Evolutionary conservation across 2,888 invertebrate genomes (phyloP).

Genomic region (Rhimphoctona megacephalus): DNA sequence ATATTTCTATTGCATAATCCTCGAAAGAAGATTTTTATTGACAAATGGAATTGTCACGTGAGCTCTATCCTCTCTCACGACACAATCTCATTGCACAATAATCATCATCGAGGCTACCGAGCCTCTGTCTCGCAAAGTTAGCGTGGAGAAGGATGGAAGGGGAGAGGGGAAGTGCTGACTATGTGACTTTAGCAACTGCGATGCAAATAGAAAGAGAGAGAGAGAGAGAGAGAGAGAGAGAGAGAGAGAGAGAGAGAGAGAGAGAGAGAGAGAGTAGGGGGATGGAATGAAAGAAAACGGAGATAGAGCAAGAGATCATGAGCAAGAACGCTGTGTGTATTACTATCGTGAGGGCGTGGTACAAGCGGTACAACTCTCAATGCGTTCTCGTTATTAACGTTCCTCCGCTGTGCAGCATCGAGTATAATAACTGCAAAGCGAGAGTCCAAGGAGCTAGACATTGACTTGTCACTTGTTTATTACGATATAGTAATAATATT

Average conservation of each 20-base stretch:
- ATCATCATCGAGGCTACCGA: conserved; percentile 68
- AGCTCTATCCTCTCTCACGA: conserved; percentile 54
- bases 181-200: conserved; percentile 62
- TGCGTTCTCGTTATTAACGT: conserved; percentile 68
- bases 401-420: conserved; percentile 44
- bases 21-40: conserved; percentile 51
- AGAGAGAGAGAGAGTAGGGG: conserved; percentile 63
- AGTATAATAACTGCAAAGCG: conserved; percentile 60
- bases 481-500: conserved; percentile 61
- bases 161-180: conserved; percentile 53
- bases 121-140: conserved; percentile 53
- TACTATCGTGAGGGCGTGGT: conserved; percentile 68
- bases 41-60: conserved; percentile 53
- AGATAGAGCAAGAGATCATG: conserved; percentile 57
- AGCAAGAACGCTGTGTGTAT: conserved; percentile 52
- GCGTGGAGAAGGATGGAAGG: conserved; percentile 10
- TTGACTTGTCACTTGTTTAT: conserved; percentile 69
- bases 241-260: conserved; percentile 44
- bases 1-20: not conserved
- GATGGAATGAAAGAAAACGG: conserved; percentile 28
- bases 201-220: conserved; percentile 54
- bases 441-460: conserved; percentile 52
- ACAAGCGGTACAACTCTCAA: conserved; percentile 59
- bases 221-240: conserved; percentile 24
- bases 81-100: conserved; percentile 66